Evolutionary conservation across 2,888 invertebrate genomes (phyloP).

Genomic region (Apamea anceps): DNA sequence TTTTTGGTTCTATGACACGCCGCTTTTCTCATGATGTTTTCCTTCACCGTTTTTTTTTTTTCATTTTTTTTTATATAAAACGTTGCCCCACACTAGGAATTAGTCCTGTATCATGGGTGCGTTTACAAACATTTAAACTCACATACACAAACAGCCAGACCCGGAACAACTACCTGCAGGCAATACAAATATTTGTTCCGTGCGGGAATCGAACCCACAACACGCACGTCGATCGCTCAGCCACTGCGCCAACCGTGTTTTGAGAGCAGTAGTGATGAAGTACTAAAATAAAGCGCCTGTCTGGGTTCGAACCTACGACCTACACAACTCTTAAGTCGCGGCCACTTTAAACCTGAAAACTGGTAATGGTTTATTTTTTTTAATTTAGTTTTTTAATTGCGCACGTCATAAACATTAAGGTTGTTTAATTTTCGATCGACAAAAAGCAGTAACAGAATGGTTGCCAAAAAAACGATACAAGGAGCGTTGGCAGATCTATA

Average conservation of each 20-base stretch:
- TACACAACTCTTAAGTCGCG: no score
- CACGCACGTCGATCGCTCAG: no score
- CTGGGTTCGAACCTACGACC: no score
- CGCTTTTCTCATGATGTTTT: not conserved
- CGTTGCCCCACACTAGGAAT: no score
- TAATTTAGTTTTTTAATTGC: not conserved
- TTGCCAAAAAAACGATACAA: not conserved
- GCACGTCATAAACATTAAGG: not conserved
- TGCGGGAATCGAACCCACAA: no score
- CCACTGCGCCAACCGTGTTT: no score
- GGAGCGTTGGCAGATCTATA: not conserved
- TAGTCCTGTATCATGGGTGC: no score
- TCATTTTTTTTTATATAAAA: no score
- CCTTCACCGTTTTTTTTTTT: not conserved
- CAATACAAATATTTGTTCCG: no score
- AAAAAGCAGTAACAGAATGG: not conserved
- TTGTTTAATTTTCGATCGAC: not conserved
- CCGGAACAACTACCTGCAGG: no score
- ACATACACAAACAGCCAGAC: no score
- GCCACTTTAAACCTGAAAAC: not conserved
- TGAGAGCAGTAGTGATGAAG: not conserved
- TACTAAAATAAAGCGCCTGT: not conserved
- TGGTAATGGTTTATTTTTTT: not conserved
- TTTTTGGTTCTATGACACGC: not conserved
- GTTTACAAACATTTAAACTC: no score